Conservation (phyloP, 2,113 vertebrate species). For the Suricata suricatta region DNA sequence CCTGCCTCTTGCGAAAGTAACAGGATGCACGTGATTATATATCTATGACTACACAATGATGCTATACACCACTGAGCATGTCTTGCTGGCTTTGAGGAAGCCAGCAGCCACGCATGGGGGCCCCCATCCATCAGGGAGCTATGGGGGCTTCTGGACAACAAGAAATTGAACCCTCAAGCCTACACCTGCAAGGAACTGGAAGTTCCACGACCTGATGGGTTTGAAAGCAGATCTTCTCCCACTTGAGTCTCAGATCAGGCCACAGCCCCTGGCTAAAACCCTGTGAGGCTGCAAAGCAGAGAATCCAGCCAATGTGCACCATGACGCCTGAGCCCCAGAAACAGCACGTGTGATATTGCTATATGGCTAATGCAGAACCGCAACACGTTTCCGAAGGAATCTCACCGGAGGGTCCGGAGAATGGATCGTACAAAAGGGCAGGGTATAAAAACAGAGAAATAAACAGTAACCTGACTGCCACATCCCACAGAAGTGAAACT, state of each 20-base stretch:
- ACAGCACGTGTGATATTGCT: rapidly evolving
- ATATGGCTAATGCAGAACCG: not conserved
- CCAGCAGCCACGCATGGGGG: not conserved
- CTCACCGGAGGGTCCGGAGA: not conserved
- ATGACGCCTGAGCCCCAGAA: not conserved
- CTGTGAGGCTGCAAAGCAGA: not conserved
- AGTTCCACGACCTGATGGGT: not conserved
- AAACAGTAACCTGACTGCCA: not conserved
- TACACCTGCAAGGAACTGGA: not conserved
- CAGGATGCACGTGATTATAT: rapidly evolving
- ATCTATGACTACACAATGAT: not conserved
- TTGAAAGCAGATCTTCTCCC: not conserved
- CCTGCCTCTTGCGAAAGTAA: not conserved
- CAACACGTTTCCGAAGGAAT: not conserved
- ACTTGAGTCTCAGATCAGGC: too few species aligned
- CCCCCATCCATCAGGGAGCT: not conserved
- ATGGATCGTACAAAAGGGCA: not conserved
- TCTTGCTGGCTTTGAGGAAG: not conserved
- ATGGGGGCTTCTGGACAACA: too few species aligned
- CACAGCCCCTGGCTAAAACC: not conserved
- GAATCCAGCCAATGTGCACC: not conserved
- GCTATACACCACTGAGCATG: too few species aligned
- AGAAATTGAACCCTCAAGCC: not conserved
- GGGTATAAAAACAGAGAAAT: too few species aligned
- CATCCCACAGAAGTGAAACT: not conserved